Conservation (phyloP, 2,888 invertebrate genomes). For the Pollenia griseotomentosa region DNA sequence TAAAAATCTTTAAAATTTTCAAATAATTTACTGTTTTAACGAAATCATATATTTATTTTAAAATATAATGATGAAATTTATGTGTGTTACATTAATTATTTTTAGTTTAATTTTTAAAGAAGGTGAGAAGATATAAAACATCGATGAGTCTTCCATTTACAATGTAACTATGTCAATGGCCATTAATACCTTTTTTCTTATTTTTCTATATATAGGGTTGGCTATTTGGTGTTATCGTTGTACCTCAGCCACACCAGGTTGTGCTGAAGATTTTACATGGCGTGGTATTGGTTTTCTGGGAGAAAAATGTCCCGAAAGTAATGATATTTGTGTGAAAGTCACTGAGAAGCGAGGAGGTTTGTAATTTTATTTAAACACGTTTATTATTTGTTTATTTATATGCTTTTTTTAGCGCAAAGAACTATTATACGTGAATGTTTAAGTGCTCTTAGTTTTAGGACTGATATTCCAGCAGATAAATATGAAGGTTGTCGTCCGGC, state of each 20-base stretch:
- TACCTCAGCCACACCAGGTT: slow-evolving; percentile 94
- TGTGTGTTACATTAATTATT: slow-evolving; percentile 70
- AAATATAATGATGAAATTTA: slow-evolving; percentile 37
- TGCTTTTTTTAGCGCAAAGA: slow-evolving; percentile 87
- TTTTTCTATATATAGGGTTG: slow-evolving; percentile 83
- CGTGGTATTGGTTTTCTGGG: slow-evolving; percentile 89
- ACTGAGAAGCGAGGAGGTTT: slow-evolving; percentile 93
- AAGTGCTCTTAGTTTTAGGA: slow-evolving; percentile 91
- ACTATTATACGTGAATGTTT: slow-evolving; percentile 94
- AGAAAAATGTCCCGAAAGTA: slow-evolving; percentile 91
- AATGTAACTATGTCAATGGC: background rate
- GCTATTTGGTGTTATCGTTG: slow-evolving; percentile 95
- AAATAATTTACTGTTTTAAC: background rate
- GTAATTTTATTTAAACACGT: background rate
- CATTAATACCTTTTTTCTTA: slow-evolving; percentile 39
- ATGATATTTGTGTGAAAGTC: slow-evolving; percentile 95
- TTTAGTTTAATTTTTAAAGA: slow-evolving; percentile 66
- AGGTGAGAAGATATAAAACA: slow-evolving; percentile 72
- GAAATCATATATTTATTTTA: background rate
- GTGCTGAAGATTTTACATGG: slow-evolving; percentile 94
- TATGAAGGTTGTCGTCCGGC: slow-evolving; percentile 95
- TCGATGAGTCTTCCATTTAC: background rate
- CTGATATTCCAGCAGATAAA: slow-evolving; percentile 95
- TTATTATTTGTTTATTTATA: background rate
- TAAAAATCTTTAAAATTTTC: slow-evolving; percentile 14